Evolutionary conservation across 1,140 invertebrate species (phyloP).

Genomic region (Papilio xuthus): DNA sequence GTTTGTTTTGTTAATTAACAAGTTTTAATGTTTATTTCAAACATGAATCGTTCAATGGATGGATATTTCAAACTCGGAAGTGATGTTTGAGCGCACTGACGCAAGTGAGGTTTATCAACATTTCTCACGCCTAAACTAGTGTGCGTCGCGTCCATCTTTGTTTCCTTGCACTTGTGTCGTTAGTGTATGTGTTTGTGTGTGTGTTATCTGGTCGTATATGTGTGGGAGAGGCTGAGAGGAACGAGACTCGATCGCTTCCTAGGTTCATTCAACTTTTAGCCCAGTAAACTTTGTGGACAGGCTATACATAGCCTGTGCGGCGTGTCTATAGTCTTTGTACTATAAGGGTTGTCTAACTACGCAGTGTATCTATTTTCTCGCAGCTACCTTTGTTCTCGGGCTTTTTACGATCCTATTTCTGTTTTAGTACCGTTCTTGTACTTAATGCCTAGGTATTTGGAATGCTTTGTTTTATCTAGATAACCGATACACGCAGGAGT

Average conservation of each 20-base stretch:
- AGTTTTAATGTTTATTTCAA: constrained; percentile 42
- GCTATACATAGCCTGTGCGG: constrained; percentile 51
- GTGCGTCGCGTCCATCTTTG: constrained; percentile 65
- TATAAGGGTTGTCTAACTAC: constrained; percentile 34
- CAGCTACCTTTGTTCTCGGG: constrained; percentile 29
- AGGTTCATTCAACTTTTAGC: constrained; percentile 80
- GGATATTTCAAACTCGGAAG: constrained; percentile 69
- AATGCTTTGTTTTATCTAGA: constrained; percentile 25
- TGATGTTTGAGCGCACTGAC: constrained; percentile 72
- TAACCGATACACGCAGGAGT: neutral
- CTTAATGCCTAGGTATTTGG: neutral
- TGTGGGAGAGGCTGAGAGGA: constrained; percentile 74
- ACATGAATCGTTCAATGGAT: constrained; percentile 44
- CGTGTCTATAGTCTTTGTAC: constrained; percentile 23
- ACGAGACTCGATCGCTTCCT: constrained; percentile 66
- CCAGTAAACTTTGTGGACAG: constrained; percentile 74
- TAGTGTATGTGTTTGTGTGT: constrained; percentile 52
- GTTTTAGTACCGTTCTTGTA: constrained; percentile 28
- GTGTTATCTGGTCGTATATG: constrained; percentile 57
- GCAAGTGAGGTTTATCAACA: constrained; percentile 78
- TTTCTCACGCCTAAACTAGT: constrained; percentile 74
- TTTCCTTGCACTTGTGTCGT: constrained; percentile 45
- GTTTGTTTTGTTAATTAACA: constrained; percentile 46
- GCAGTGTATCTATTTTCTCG: constrained; percentile 41
- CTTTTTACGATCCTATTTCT: constrained; percentile 34